Conservation (phyloP, 1,140 invertebrate species). For the Solen grandis region DNA sequence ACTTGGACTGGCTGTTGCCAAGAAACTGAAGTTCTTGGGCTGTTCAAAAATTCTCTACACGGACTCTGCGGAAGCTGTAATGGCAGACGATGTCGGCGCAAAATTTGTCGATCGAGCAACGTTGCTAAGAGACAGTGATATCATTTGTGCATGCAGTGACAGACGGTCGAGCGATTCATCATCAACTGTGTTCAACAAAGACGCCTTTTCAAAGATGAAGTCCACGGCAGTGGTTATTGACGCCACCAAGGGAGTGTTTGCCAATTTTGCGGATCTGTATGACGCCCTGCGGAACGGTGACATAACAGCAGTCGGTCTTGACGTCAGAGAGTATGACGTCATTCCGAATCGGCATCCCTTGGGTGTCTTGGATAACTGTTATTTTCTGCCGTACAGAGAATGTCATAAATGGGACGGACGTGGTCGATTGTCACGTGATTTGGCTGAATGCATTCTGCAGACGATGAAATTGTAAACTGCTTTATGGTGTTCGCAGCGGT, state of each 20-base stretch:
- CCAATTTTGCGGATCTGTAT: slow-evolving; percentile 73
- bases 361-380: slow-evolving; percentile 32
- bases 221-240: slow-evolving; percentile 79
- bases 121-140: slow-evolving; percentile 72
- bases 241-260: slow-evolving; percentile 65
- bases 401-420: slow-evolving; percentile 52
- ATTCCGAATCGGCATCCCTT: slow-evolving; percentile 47
- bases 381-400: slow-evolving; percentile 47
- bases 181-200: slow-evolving; percentile 68
- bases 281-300: slow-evolving; percentile 74
- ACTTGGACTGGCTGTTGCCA: slow-evolving; percentile 85
- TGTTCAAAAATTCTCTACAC: slow-evolving; percentile 85
- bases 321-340: slow-evolving; percentile 60
- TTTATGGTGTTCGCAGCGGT: too few relatives aligned
- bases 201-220: slow-evolving; percentile 76
- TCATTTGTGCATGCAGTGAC: slow-evolving; percentile 72
- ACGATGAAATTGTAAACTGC: too few relatives aligned
- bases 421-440: slow-evolving; percentile 17
- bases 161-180: slow-evolving; percentile 50
- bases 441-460: slow-evolving; percentile 18
- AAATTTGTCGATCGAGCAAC: slow-evolving; percentile 73
- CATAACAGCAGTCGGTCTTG: slow-evolving; percentile 69
- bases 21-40: slow-evolving; percentile 86
- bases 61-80: slow-evolving; percentile 80
- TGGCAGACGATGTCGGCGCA: slow-evolving; percentile 11